Percentiles rank a stretch among this genome's conserved stretches.
phyloP scores from a whole-genome alignment of 2,113 vertebrate species.

The Tenebrosternarchus preto region DNA sequence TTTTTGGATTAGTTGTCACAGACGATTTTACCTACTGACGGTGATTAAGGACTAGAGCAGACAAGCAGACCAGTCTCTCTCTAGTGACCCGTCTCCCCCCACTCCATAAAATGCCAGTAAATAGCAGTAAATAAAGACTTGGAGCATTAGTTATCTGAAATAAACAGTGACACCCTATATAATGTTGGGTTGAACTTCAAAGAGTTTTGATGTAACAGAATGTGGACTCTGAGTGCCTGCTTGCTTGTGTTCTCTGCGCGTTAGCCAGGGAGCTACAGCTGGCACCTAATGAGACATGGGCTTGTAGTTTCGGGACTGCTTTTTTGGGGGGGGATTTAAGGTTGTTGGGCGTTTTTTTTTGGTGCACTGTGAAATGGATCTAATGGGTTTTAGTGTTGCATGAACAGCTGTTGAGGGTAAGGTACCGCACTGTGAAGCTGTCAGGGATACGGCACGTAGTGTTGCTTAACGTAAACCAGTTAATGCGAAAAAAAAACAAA shows the following conservation, averaged over 20 bases:
- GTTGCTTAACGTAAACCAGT: background rate
- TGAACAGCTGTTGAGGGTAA: background rate
- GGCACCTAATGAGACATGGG: conserved; percentile 15
- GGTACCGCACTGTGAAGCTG: background rate
- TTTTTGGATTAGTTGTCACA: conserved; percentile 94
- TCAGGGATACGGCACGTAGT: background rate
- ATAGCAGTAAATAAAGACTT: conserved; percentile 84
- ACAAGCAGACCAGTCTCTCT: conserved; percentile 77
- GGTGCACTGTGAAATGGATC: conserved; percentile 8
- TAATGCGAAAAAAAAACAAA: too few relatives aligned
- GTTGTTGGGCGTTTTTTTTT: background rate
- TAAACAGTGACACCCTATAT: conserved; percentile 85
- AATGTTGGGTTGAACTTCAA: conserved; percentile 74
- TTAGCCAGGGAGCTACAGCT: conserved; percentile 3
- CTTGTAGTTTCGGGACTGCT: background rate
- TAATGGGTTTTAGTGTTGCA: conserved; percentile 2
- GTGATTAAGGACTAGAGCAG: conserved; percentile 84
- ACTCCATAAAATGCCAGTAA: conserved; percentile 80
- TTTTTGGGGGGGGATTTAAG: conserved; percentile 1
- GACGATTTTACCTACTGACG: conserved; percentile 87
- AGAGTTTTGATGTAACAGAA: conserved; percentile 59
- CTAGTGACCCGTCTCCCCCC: conserved; percentile 73
- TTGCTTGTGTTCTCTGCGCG: background rate
- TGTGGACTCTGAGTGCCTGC: background rate
- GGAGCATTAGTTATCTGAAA: conserved; percentile 89